Base-by-base conservation (phyloP, 2,797 vertebrate genomes). In the Meda fulgida region DNA sequence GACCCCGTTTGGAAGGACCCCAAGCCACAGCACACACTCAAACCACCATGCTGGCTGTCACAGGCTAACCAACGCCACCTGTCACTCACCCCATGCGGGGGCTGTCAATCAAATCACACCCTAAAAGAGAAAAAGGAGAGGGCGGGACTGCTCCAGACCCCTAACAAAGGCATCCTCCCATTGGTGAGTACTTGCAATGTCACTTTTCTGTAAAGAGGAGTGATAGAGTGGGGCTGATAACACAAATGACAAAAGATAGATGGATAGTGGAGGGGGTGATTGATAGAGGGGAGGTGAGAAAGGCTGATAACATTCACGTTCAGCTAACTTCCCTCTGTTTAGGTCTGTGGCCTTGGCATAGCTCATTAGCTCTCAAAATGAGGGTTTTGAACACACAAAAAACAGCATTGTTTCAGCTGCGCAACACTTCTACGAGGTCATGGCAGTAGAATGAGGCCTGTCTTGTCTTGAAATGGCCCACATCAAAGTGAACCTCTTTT, bases 161-260 rank as follows among this genome's bases (percentile, higher is more conserved):
- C 81, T 88, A 93, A 96, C 94, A 95, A 95, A 95, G 94, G 93
- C 92, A 90, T 90, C 91, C 92, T 94, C 88, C 94, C 92, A 95
- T 94, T 95, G 94, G 94, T 93, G 93, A 94, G 92, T 90, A 91
- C 91, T 94, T 92, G 92, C 89, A 93, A 91, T 81, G 87, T 85
- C 87, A 86, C 65, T 88, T 88, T 85, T 89, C 83, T 87, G 84
- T 90, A 91, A 84, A 93, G 84, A 91, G 93, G 93, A 95, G 93
- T 94, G 95, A 95, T 93, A 92, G 93, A 95, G 93, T 94, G 92
- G 90, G 55, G 60, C 93, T 94, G 95, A 96, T 96, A 95, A 95
- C 92, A 92, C 92, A 85, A 89, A 92, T 92, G 94, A 95, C 94
- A 94, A 94, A 94, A 88, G 87, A 90, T 77, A 81, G 87, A 87